Evolutionary conservation across 2,797 vertebrate genomes (phyloP).

Genomic region (Carduelis carduelis): DNA sequence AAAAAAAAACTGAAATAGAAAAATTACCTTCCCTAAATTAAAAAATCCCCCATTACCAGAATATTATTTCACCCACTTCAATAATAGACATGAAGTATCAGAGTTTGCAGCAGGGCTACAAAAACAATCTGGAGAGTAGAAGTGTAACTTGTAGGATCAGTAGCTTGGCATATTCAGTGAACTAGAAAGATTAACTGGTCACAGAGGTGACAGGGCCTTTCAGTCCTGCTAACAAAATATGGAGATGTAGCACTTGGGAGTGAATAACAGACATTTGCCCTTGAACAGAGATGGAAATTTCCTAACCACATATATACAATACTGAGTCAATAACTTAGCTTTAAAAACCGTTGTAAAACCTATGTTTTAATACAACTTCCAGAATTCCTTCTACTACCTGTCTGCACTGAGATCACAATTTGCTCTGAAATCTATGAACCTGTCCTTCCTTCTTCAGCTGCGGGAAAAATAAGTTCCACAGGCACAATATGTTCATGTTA

Average conservation of each 20-base stretch:
- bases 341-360: not conserved
- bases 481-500: not conserved
- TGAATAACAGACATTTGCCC: not conserved
- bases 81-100: not conserved
- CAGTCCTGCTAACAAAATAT: not conserved
- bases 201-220: not conserved
- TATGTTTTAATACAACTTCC: not conserved
- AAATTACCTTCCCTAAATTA: not conserved
- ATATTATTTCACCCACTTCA: not conserved
- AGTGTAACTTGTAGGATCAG: not conserved
- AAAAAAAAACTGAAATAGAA: not conserved
- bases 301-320: not conserved
- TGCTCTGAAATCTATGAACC: not conserved
- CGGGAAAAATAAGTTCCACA: not conserved
- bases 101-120: not conserved
- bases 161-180: not conserved
- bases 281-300: not conserved
- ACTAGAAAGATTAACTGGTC: not conserved
- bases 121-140: not conserved
- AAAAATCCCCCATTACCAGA: rapidly evolving
- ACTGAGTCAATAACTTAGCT: not conserved
- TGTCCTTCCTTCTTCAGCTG: not conserved
- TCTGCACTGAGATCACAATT: not conserved
- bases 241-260: not conserved
- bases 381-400: not conserved